Percentiles rank a stretch among this genome's conserved stretches.
These are phyloP conservation scores for Cairina moschata DNA, from an alignment of 2,113 vertebrate species.

Conservation along the genomic window DNA sequence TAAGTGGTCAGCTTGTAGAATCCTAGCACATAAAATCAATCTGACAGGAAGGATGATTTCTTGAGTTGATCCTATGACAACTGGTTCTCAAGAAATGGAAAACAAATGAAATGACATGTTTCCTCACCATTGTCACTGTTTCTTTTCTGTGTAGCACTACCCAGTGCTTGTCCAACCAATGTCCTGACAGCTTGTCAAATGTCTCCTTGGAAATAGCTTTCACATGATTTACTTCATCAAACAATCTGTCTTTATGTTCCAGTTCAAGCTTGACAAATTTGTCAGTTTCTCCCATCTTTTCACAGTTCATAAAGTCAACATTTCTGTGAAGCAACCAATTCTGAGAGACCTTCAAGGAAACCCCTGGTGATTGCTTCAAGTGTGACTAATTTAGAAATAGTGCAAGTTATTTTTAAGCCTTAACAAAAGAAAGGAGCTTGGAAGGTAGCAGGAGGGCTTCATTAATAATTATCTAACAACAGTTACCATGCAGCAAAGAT, in stretches of 20 bases:
- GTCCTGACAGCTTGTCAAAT: slow-evolving; percentile 75
- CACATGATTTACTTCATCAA: slow-evolving; percentile 70
- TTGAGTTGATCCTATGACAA: neutral
- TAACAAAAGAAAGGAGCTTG: neutral
- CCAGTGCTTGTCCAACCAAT: slow-evolving; percentile 47
- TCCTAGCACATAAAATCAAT: neutral
- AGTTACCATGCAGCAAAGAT: neutral
- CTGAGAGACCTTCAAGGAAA: slow-evolving; percentile 11
- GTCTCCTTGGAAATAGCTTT: slow-evolving; percentile 66
- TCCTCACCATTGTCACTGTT: neutral
- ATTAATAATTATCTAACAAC: neutral
- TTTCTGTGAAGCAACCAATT: neutral
- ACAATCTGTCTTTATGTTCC: slow-evolving; percentile 47
- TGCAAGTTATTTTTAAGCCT: neutral
- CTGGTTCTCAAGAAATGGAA: neutral
- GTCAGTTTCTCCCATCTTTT: slow-evolving; percentile 50
- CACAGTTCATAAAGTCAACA: slow-evolving; percentile 50
- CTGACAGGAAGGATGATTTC: slow-evolving; percentile 34
- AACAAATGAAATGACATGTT: slow-evolving; percentile 59
- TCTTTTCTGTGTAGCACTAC: slow-evolving; percentile 5
- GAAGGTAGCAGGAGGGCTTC: neutral
- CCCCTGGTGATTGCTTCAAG: neutral
- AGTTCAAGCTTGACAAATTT: slow-evolving; percentile 67
- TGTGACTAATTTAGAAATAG: slow-evolving; percentile 27
- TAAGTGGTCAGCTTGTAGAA: neutral